Evolutionary conservation across 2,113 vertebrate genomes (phyloP), one percentile per base, ranked within the genome.

Genomic region (Pitta sordida): DNA sequence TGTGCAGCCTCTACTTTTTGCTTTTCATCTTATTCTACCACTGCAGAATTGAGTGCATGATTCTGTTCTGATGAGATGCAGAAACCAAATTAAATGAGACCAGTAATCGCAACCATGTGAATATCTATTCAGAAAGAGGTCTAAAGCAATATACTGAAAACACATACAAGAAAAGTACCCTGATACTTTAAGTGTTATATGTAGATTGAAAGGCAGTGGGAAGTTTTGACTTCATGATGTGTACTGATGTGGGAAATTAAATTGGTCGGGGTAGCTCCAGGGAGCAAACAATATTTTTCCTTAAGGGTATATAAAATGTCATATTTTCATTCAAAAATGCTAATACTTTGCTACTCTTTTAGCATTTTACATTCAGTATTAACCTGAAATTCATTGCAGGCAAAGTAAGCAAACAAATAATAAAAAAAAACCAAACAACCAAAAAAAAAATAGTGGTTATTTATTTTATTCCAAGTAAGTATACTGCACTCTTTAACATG

Each of bases 221-320:
- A 79, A 88, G 13, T 44, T 86, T 83, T 81, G 27, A 59, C 59
- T 89, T 92, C 52, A 11, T 37, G 49, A 26, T 68, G 74, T 79
- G 90, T 76, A 88, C 30, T 79, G 78, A 76, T 71, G 82, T 94
- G 79, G 44, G 56, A 96, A 90, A 88, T 94, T 93, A 90, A 90
- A 76, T 34, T 73, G 79, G 70, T 90, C 70, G 44, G 62, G 27
- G 56, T 59, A 87, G 87, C 81, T 73, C 27, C 37, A 65, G 46
- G 53, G 27, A 86, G 7, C 17, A 79, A 90, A 51, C 0, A 82
- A 15, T 60, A 27, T 39, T 87, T 91, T 56, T 79, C n/a, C 79
- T 83, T 64, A 56, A 73, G 43, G 34, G 10, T 79, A 36, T 71
- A 48, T 43, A 36, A 60, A 83, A 79, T 64, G n/a, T 56, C 53